Conservation (phyloP, 2,113 vertebrate genomes). For the Orcinus orca region DNA sequence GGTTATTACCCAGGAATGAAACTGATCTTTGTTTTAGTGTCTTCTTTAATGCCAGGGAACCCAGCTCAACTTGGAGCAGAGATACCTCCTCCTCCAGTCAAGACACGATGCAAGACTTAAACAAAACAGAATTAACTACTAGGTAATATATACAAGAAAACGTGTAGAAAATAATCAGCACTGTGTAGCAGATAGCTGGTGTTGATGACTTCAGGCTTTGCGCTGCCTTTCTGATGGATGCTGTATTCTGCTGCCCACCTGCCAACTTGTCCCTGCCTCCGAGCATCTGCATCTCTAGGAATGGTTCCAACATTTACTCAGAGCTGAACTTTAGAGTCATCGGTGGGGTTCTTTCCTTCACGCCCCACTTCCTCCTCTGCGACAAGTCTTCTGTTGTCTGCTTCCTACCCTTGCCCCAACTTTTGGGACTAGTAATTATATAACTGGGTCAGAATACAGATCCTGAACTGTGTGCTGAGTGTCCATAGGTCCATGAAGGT, state of each 20-base stretch:
- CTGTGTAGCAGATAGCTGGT: not conserved
- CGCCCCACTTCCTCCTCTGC: no score
- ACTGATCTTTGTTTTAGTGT: not conserved
- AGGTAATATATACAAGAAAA: not conserved
- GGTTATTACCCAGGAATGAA: not conserved
- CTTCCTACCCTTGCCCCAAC: no score
- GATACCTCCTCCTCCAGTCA: not conserved
- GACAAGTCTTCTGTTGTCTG: no score
- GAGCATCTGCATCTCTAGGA: not conserved
- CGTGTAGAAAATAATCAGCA: not conserved
- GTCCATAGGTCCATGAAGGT: not conserved
- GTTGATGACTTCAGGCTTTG: not conserved
- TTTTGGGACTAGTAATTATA: no score
- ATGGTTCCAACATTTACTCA: not conserved
- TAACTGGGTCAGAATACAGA: rapidly evolving
- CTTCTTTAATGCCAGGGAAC: not conserved
- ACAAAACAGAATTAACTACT: not conserved
- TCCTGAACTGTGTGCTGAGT: not conserved
- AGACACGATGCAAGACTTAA: not conserved
- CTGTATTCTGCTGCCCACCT: not conserved
- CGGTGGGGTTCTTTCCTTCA: rapidly evolving
- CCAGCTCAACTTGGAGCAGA: not conserved
- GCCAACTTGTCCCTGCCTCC: not conserved
- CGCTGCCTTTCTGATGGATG: not conserved
- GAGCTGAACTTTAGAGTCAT: not conserved